These are phyloP conservation scores for Crambe crambe DNA, from an alignment of 37 sponge, comb jelly and placozoan genomes.

Conservation along the genomic window DNA sequence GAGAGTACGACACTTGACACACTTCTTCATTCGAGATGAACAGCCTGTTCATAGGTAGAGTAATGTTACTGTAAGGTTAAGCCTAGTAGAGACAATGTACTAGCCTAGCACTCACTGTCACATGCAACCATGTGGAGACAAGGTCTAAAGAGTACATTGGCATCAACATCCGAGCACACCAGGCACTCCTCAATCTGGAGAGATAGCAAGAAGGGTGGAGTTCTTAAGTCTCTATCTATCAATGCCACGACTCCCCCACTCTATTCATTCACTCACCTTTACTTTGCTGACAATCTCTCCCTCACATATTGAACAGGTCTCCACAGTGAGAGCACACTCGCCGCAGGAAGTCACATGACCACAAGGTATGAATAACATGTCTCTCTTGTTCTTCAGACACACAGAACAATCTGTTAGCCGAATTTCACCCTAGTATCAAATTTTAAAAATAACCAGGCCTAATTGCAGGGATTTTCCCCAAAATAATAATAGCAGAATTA, in stretches of 20 bases:
- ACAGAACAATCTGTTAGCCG: slow-evolving; percentile 55
- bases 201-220: neutral
- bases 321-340: slow-evolving; percentile 70
- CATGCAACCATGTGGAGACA: slow-evolving; percentile 93
- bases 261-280: slow-evolving; percentile 2
- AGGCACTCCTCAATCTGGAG: slow-evolving; percentile 86
- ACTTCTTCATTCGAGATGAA: slow-evolving; percentile 76
- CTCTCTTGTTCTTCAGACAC: slow-evolving; percentile 63
- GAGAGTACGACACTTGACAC: slow-evolving; percentile 55
- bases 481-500: too few relatives aligned
- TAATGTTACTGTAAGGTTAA: neutral
- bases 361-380: slow-evolving; percentile 88
- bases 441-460: too few relatives aligned
- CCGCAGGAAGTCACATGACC: slow-evolving; percentile 84
- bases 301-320: slow-evolving; percentile 83
- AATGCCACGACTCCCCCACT: neutral
- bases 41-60: slow-evolving; percentile 39
- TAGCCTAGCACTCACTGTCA: slow-evolving; percentile 55
- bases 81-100: neutral
- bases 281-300: slow-evolving; percentile 24
- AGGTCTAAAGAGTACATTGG: slow-evolving; percentile 83
- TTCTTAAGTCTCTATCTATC: neutral
- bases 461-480: too few relatives aligned
- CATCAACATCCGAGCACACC: slow-evolving; percentile 81
- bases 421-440: slow-evolving; percentile 9